phyloP scores from a whole-genome alignment of 2,797 vertebrate genomes.

The Ceryle rudis region DNA sequence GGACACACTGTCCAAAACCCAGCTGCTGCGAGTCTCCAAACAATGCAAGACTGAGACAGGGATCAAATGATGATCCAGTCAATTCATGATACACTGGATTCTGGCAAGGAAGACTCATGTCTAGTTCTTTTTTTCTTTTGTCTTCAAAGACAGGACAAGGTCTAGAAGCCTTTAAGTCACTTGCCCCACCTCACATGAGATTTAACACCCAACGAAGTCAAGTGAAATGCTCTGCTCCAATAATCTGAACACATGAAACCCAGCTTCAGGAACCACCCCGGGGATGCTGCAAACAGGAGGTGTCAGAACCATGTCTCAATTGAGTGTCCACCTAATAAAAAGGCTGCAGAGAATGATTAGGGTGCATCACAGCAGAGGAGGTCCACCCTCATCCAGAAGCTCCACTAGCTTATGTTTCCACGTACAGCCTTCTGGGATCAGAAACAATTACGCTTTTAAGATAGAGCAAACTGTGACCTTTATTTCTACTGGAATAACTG shows the following conservation, averaged over 20 bases:
- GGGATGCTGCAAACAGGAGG: not conserved
- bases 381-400: not conserved
- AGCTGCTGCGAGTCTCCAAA: not conserved
- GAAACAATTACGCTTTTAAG: not conserved
- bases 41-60: not conserved
- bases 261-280: not conserved
- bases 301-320: not conserved
- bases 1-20: constrained; percentile 39
- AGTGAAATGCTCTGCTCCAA: not conserved
- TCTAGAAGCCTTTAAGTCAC: not conserved
- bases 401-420: not conserved
- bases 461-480: not conserved
- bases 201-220: not conserved
- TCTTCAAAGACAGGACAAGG: not conserved
- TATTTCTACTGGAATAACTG: not conserved
- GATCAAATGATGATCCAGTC: not conserved
- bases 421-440: not conserved
- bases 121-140: not conserved
- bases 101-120: not conserved
- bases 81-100: not conserved
- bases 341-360: not conserved
- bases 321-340: not conserved
- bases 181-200: not conserved
- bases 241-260: not conserved
- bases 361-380: not conserved